Conservation (phyloP, 2,797 vertebrate species). For the Megalops cyprinoides region DNA sequence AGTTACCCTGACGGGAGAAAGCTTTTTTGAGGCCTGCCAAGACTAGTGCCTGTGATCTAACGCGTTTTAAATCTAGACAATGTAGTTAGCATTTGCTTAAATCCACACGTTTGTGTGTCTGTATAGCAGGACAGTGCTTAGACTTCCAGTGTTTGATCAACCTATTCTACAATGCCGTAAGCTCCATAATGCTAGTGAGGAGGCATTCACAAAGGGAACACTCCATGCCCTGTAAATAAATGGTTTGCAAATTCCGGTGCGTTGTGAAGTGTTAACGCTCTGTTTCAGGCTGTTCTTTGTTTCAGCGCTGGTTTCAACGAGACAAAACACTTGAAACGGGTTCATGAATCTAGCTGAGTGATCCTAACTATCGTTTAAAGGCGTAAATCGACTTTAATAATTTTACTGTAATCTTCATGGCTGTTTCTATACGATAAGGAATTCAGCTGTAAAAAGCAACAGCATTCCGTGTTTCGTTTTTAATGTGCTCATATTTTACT, state of each 20-base stretch:
- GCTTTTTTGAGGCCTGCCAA: background rate
- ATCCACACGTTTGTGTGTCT: background rate
- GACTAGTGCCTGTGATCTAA: background rate
- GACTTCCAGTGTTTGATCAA: background rate
- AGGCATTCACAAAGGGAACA: background rate
- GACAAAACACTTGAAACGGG: constrained; percentile 38
- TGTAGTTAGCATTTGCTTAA: background rate
- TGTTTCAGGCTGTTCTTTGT: background rate
- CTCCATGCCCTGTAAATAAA: background rate
- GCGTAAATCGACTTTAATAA: constrained; percentile 51
- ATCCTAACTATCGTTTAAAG: constrained; percentile 52
- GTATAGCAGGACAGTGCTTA: background rate
- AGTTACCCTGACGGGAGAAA: background rate
- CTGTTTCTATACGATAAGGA: constrained; percentile 59
- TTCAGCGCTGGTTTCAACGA: constrained; percentile 30
- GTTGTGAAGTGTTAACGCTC: background rate
- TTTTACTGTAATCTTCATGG: constrained; percentile 53
- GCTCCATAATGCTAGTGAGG: too few relatives aligned
- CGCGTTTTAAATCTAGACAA: background rate
- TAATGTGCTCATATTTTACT: constrained; percentile 49
- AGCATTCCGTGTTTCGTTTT: constrained; percentile 46
- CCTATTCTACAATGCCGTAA: background rate
- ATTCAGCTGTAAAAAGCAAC: constrained; percentile 38
- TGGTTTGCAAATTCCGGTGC: background rate
- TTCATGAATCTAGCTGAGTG: constrained; percentile 54